These are phyloP conservation scores for Xyliphius kryptos DNA, from an alignment of 2,113 vertebrate genomes.

Conservation along the genomic window DNA sequence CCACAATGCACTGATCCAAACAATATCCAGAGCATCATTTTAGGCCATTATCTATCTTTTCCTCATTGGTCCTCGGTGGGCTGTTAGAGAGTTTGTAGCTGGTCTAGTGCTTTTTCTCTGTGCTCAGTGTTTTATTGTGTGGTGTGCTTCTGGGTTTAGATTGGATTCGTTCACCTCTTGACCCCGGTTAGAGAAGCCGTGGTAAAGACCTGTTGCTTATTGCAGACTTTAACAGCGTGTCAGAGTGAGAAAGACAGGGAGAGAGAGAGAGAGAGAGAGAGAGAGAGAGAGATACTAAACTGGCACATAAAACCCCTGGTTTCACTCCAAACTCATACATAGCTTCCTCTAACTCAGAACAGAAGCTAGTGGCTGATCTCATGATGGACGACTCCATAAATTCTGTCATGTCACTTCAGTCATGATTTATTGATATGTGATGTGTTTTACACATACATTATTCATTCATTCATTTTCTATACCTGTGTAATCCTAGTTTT, in stretches of 20 bases:
- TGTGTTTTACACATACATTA: no score
- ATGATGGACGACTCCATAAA: no score
- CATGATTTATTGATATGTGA: no score
- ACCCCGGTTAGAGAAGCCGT: conserved; percentile 3
- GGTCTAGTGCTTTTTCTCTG: neutral
- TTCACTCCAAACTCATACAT: neutral
- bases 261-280: no score
- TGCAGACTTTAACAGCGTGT: neutral
- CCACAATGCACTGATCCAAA: neutral
- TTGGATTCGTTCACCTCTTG: conserved; percentile 7
- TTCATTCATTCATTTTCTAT: no score
- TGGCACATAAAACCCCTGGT: neutral
- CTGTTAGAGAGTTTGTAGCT: neutral
- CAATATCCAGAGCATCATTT: neutral
- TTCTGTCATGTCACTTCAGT: no score
- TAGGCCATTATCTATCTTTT: neutral
- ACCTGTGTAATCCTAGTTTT: no score
- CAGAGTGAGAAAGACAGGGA: no score
- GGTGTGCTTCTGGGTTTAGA: conserved; percentile 3
- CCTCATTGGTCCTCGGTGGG: neutral
- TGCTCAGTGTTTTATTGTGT: neutral
- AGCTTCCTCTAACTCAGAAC: neutral
- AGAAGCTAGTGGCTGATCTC: no score
- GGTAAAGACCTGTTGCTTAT: conserved; percentile 7
- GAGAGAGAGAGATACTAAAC: neutral